phyloP scores from a whole-genome alignment of 2,797 vertebrate species.

The Lycodopsis pacificus region DNA sequence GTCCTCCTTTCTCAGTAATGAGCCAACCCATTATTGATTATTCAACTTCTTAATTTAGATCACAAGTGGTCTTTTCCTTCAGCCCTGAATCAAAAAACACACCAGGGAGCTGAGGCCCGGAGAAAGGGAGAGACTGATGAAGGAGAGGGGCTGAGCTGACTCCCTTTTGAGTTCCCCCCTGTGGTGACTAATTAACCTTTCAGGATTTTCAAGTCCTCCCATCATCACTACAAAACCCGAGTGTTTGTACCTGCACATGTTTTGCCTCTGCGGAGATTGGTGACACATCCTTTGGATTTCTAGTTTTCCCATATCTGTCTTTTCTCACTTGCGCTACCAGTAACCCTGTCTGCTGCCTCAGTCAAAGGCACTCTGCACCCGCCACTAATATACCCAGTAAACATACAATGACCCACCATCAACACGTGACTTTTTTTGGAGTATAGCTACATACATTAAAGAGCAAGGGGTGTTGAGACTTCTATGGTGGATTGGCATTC shows the following conservation, averaged over 20 bases:
- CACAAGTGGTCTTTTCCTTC: slow-evolving; percentile 64
- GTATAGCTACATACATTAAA: background rate
- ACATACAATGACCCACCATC: background rate
- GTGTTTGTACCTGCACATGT: slow-evolving; percentile 10
- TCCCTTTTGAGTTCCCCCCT: slow-evolving; percentile 65
- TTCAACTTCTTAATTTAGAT: slow-evolving; percentile 61
- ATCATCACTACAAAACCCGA: slow-evolving; percentile 29
- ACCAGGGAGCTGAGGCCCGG: slow-evolving; percentile 43
- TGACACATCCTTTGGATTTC: slow-evolving; percentile 64
- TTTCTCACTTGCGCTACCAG: background rate
- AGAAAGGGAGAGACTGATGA: slow-evolving; percentile 56
- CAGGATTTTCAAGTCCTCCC: slow-evolving; percentile 44
- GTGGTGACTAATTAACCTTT: slow-evolving; percentile 79
- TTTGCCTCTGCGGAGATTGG: slow-evolving; percentile 7
- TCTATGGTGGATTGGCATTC: background rate
- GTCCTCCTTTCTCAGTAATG: slow-evolving; percentile 25
- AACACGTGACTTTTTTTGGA: no score
- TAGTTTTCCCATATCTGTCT: background rate
- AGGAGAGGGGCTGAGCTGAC: slow-evolving; percentile 38
- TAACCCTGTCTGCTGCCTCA: background rate
- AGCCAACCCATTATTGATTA: slow-evolving; percentile 43
- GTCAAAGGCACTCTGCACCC: slow-evolving; percentile 3
- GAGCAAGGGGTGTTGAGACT: background rate
- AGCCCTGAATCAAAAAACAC: slow-evolving; percentile 45
- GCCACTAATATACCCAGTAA: background rate